Base-by-base conservation (phyloP, 1,140 invertebrate species). In the Sminthurides bifidus region DNA sequence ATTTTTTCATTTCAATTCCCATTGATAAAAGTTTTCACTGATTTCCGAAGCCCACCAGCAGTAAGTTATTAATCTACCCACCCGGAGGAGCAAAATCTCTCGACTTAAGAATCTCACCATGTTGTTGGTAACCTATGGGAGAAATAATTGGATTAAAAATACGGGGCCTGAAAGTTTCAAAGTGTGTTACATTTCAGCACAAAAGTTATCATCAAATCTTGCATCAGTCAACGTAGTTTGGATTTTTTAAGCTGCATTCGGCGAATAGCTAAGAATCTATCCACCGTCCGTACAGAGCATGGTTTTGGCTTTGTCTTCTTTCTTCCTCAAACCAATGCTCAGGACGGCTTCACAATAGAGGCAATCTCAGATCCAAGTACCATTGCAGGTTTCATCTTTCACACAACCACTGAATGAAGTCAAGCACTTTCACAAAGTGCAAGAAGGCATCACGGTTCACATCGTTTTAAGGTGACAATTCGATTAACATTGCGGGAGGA, bases 11-110 rank as follows among this genome's bases (percentile, higher is more conserved):
- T n/a, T n/a, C n/a, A n/a, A n/a, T n/a, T n/a, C n/a, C n/a, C n/a
- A 12, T 43, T 43, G 41, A 21, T 14, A 43, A 43, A 43, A 43
- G n/a, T n/a, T n/a, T n/a, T n/a, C n/a, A n/a, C n/a, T n/a, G n/a
- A n/a, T n/a, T n/a, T n/a, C n/a, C n/a, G n/a, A n/a, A n/a, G n/a
- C n/a, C n/a, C n/a, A n/a, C n/a, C n/a, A n/a, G n/a, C n/a, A n/a
- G n/a, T n/a, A n/a, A n/a, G n/a, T n/a, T n/a, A n/a, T n/a, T n/a
- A 10, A 21, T 10, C 41, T 43, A 43, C 6, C 41, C 41, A 43
- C 41, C 41, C 41, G 21, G 12, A 14, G 41, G 41, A 19, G 41
- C 21, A 12, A 43, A 43, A 43, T 12, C 41, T 21, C 12, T 43
- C 21, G 41, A 43, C 21, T 43, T 43, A 43, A 43, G 41, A 43